Base-by-base conservation (phyloP, 2,888 invertebrate genomes). In the Ormyrus labotus region DNA sequence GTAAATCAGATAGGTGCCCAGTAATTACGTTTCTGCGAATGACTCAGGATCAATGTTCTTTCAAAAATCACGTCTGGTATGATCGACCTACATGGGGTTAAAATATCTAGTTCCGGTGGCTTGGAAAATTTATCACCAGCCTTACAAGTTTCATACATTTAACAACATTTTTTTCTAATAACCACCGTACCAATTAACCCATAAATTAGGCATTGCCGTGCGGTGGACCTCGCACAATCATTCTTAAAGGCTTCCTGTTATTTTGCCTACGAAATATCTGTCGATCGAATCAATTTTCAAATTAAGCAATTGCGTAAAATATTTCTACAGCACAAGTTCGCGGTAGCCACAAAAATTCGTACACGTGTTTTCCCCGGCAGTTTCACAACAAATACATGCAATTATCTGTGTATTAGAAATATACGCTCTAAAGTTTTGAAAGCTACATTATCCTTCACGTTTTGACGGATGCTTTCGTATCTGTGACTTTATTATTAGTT, bases 211-310 rank as follows among this genome's bases (percentile, higher is more conserved):
- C 57, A 7, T 19, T 19, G 50, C 7, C 19, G 19, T 19, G 2
- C 19, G 19, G 19, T 19, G 19, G 19, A 1, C 19, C 19, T 19
- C 19, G 19, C 19, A 1, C 47, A 6, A 34, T 19, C 19, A 19
- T n/a, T 55, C 48, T 13, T 57, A 75, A 75, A 68, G 6, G 53
- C 68, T 76, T 76, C 69, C 76, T 76, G 76, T 63, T 69, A 63
- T 76, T 69, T 53, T 4, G 8, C 45, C 34, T 6, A 13, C n/a
- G 6, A 48, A 11, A 61, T 74, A 74, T 75, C 67, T 68, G 47
- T 60, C 75, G 60, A 75, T 75, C 67, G 6, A 13, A 7, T 11
- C 63, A 69, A 76, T 76, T 69, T 76, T 68, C 75, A 55, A 76
- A 76, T 76, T 76, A 68, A 76, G 53, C 19, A 61, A 53, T 34